Conservation (phyloP, 2,113 vertebrate species). For the Piaya cayana region DNA sequence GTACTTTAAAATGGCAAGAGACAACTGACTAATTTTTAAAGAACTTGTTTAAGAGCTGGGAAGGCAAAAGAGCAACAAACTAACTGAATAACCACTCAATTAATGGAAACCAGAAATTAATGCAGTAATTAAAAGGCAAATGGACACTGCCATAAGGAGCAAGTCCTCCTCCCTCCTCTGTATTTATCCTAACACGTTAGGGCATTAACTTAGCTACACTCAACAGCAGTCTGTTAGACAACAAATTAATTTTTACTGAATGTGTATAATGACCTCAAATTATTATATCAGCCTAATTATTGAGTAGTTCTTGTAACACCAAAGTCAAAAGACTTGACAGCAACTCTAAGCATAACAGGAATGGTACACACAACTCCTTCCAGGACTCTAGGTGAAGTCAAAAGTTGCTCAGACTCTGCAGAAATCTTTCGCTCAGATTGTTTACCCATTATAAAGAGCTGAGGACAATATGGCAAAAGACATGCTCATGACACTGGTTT, state of each 20-base stretch:
- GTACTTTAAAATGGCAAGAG: not conserved
- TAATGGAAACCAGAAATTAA: not conserved
- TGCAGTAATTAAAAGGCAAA: not conserved
- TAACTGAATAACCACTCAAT: not conserved
- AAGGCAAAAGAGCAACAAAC: not conserved
- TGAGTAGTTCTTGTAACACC: not conserved
- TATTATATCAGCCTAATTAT: not conserved
- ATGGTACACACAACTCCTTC: not conserved
- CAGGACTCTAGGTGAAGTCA: not conserved
- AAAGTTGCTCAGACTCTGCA: not conserved
- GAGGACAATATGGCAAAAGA: slow-evolving; percentile 34
- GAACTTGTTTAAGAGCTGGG: not conserved
- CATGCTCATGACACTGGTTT: slow-evolving; percentile 70
- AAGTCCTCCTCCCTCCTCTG: not conserved
- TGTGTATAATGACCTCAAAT: not conserved
- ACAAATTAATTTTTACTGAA: not conserved
- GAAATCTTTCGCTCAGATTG: not conserved
- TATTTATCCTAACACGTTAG: not conserved
- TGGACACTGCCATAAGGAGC: not conserved
- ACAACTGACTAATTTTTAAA: not conserved
- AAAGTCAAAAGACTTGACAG: not conserved
- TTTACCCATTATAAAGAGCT: not conserved
- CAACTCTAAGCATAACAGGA: not conserved
- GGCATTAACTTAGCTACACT: not conserved
- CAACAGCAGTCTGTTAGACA: not conserved